Evolutionary conservation across 2,888 invertebrate species (phyloP), one percentile per base, ranked within the genome.

Genomic region (Muschampia plurimacula): DNA sequence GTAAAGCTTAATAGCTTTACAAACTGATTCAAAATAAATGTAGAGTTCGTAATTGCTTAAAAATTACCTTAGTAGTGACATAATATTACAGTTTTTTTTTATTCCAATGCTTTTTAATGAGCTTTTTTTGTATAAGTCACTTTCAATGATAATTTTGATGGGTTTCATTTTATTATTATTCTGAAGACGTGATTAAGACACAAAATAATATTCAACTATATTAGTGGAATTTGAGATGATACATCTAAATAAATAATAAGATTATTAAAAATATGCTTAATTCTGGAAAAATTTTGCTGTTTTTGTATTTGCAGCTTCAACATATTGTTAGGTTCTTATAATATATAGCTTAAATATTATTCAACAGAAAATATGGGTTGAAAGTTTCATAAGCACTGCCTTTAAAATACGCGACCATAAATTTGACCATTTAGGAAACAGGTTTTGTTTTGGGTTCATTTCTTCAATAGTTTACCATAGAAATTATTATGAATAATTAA

Each of bases 401-500:
- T 28, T 39, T 49, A 55, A 28, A 13, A 7, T 39, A 68, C 60
- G 15, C 44, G 46, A 57, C 57, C 57, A 67, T 67, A 67, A 67
- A 69, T 55, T 63, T 63, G 62, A 41, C 52, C 49, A 63, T 69
- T 69, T 63, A 41, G 52, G 57, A 46, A 66, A 71, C 71, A 60
- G 59, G 71, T 71, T 71, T 46, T 22, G 13, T 71, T 60, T 66
- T 6, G 39, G 15, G 39, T 49, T n/a, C 59, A 49, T 71, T 71
- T 71, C 39, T 66, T 44, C 44, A 32, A 57, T 55, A 64, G 22
- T 63, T 70, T 69, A 63, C 39, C 63, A 44, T 65, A n/a, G 28
- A 65, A 65, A 65, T 59, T 57, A 65, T 46, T 59, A 70, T 70
- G 39, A 70, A 65, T 70, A 65, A 70, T 65, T 55, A 36, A 59